Conservation (phyloP, 2,113 vertebrate species). For the Ursus arctos region DNA sequence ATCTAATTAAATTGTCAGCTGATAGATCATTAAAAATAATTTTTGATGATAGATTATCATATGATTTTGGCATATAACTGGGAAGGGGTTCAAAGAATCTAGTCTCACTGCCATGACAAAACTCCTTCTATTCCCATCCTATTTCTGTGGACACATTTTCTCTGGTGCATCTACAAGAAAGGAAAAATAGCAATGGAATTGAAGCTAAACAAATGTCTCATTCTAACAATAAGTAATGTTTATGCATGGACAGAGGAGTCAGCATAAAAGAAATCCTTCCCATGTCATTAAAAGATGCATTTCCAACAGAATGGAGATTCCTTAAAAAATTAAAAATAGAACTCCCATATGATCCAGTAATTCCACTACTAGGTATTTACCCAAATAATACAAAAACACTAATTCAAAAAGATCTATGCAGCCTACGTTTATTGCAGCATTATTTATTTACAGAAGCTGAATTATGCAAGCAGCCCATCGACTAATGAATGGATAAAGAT, state of each 20-base stretch:
- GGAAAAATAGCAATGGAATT: not conserved
- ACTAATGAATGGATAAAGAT: not conserved
- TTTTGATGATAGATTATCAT: not conserved
- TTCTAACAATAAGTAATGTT: not conserved
- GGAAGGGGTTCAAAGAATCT: not conserved
- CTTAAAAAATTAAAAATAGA: not conserved
- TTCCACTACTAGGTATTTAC: not conserved
- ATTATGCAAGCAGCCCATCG: not conserved
- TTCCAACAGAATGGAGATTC: not conserved
- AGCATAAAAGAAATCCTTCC: not conserved
- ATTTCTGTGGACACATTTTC: not conserved
- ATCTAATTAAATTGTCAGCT: not conserved
- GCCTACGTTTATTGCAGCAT: not conserved
- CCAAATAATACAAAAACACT: not conserved
- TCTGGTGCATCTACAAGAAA: not conserved
- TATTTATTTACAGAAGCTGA: not conserved
- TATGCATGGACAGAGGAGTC: not conserved
- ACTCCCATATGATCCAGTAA: not conserved
- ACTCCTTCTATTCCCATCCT: not conserved
- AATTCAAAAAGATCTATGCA: not conserved
- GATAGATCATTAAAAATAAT: conserved; percentile 36
- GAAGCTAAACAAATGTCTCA: not conserved
- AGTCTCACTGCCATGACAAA: not conserved
- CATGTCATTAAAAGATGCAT: not conserved
- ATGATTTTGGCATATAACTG: conserved; percentile 8